phyloP scores from a whole-genome alignment of 2,888 invertebrate species.

The Pimpla rufipes region DNA sequence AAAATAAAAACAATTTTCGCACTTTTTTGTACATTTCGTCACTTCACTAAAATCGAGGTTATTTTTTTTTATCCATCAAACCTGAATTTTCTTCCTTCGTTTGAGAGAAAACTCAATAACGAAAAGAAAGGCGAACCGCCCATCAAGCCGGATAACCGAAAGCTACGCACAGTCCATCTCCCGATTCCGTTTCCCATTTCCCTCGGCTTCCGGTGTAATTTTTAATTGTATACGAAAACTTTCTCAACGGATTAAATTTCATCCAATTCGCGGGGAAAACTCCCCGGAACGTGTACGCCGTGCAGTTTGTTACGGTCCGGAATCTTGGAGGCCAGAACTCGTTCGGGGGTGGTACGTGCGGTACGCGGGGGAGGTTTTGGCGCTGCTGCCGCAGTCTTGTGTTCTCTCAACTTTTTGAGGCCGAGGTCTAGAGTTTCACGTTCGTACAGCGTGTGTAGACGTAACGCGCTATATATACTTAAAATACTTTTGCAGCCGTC shows the following conservation, averaged over 20 bases:
- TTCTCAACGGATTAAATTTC: slow-evolving; percentile 62
- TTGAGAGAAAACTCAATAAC: no score
- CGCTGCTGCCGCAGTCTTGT: slow-evolving; percentile 45
- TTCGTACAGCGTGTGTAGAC: background rate
- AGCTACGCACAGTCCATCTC: background rate
- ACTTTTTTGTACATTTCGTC: no score
- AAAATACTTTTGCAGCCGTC: slow-evolving; percentile 32
- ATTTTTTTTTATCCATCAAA: no score
- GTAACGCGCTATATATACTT: background rate
- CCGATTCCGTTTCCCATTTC: background rate
- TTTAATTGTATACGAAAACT: slow-evolving; percentile 64
- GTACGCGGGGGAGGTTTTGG: slow-evolving; percentile 50
- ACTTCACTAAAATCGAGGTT: no score
- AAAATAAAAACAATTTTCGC: no score
- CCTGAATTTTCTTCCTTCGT: no score
- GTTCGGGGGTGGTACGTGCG: slow-evolving; percentile 53
- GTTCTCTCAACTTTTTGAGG: slow-evolving; percentile 53
- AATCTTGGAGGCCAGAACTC: slow-evolving; percentile 56
- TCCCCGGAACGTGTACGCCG: slow-evolving; percentile 28
- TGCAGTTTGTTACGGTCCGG: slow-evolving; percentile 27
- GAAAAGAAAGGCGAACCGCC: no score
- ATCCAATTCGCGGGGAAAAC: slow-evolving; percentile 50
- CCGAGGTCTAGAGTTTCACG: slow-evolving; percentile 43
- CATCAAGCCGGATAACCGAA: no score
- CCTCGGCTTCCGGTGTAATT: slow-evolving; percentile 29